Conservation (phyloP, 1,140 invertebrate species). For the silkworm (Bombyx mori) region DNA sequence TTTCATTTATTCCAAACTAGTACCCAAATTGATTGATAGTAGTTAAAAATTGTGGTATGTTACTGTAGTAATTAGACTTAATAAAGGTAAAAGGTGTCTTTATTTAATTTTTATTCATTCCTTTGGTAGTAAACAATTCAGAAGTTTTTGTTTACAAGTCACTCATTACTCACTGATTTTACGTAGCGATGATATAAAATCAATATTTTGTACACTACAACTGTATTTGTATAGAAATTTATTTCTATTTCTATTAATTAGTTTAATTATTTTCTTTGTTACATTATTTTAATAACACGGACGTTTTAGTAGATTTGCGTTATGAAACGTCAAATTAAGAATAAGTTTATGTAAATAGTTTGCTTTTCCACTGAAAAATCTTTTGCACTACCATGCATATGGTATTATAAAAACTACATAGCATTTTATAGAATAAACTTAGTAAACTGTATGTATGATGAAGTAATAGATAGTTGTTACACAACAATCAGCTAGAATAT, state of each 20-base stretch:
- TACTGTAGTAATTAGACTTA: not conserved
- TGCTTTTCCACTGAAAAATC: slow-evolving; percentile 29
- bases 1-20: not conserved
- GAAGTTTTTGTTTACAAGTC: slow-evolving; percentile 19
- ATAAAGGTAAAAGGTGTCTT: not conserved
- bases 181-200: not conserved
- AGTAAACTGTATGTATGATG: slow-evolving; percentile 1
- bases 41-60: not conserved
- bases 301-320: slow-evolving; percentile 16
- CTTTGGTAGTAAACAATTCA: slow-evolving; percentile 47
- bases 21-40: not conserved
- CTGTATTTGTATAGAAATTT: slow-evolving; percentile 20
- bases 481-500: not conserved
- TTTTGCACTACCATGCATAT: too few species aligned
- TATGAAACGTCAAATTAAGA: slow-evolving; percentile 30
- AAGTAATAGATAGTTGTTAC: not conserved
- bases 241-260: slow-evolving; percentile 22
- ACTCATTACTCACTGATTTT: too few species aligned
- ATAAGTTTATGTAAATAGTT: slow-evolving; percentile 63
- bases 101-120: slow-evolving; percentile 57
- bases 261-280: slow-evolving; percentile 26
- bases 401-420: too few species aligned
- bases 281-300: slow-evolving; percentile 24
- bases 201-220: slow-evolving; percentile 9
- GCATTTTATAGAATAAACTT: too few species aligned